Base-by-base conservation (phyloP, 2,113 vertebrate species). In the Talpa occidentalis region DNA sequence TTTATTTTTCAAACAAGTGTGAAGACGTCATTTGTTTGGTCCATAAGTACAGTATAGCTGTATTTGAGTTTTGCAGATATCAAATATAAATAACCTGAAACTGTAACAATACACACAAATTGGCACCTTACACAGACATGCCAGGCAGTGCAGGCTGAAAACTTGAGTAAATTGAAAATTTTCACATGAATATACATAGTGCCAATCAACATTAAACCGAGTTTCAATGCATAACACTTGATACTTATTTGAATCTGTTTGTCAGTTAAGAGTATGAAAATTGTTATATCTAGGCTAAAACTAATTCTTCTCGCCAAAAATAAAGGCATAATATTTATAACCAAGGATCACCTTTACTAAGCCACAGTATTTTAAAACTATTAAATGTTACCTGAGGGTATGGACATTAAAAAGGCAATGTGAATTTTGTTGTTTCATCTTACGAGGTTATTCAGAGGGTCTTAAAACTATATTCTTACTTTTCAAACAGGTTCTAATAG, bases 61-160 rank as follows among this genome's bases (percentile, higher is more conserved):
- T 97, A 98, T 98, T 96, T 98, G 98, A 97, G 98, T 98, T 96
- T 98, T 99, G 98, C 98, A 99, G 98, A 99, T 98, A 98, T 98
- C 98, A 98, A 98, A 98, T 99, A 99, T 99, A 99, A 99, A 99
- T 99, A 99, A 99, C 98, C 98, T 98, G 98, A 98, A 98, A 98
- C 97, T 98, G 98, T 98, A 98, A 98, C 98, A 98, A 98, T 98
- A 98, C 98, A 99, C 98, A 98, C 98, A 98, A 98, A 98, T 90
- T 96, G 97, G 97, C 95, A 98, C 97, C 98, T 98, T 97, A 98
- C 98, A 98, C 30, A 96, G 98, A 98, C 97, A 98, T 97, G 98
- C 88, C 98, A 98, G 98, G 98, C 98, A 98, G 98, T 98, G 98
- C 97, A 95, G 98, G 98, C 98, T 98, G 98, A 98, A 98, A 98